A percentile compares a stretch with the other conserved stretches of the same genome.
Conservation (phyloP, 2,888 invertebrate genomes). For the Netelia melanura region DNA sequence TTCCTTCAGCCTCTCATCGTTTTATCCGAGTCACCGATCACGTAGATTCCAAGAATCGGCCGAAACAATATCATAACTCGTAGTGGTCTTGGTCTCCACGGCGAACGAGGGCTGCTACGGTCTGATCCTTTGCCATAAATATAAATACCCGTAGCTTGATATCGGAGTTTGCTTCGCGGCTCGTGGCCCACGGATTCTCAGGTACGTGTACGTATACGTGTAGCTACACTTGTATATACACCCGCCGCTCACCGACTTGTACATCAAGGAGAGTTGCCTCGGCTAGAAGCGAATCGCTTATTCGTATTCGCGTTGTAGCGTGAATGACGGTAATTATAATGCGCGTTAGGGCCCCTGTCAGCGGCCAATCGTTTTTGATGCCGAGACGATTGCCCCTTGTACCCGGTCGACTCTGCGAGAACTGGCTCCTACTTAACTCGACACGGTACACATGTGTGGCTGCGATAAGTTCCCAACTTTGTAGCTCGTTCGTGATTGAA, state of each 20-base stretch:
- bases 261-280: not conserved
- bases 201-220: conserved; percentile 17
- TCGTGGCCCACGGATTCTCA: conserved; percentile 50
- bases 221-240: conserved; percentile 2
- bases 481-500: conserved; percentile 73
- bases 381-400: conserved; percentile 64
- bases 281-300: conserved; percentile 46
- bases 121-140: conserved; percentile 82
- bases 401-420: conserved; percentile 35
- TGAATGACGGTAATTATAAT: conserved; percentile 81
- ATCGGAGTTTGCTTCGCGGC: conserved; percentile 60
- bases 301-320: conserved; percentile 72
- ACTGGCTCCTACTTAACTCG: conserved; percentile 30
- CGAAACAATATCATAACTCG: conserved; percentile 85
- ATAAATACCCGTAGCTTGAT: conserved; percentile 77
- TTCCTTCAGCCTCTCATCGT: conserved; percentile 68
- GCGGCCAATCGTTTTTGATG: conserved; percentile 81
- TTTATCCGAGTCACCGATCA: conserved; percentile 84
- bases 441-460: conserved; percentile 37
- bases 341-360: conserved; percentile 76
- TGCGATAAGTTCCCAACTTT: conserved; percentile 45
- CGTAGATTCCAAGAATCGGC: conserved; percentile 83
- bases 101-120: conserved; percentile 42
- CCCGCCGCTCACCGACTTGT: not conserved
- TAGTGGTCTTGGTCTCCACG: conserved; percentile 69